Conservation (phyloP, 2,797 vertebrate species). For the Tragopan temminckii region DNA sequence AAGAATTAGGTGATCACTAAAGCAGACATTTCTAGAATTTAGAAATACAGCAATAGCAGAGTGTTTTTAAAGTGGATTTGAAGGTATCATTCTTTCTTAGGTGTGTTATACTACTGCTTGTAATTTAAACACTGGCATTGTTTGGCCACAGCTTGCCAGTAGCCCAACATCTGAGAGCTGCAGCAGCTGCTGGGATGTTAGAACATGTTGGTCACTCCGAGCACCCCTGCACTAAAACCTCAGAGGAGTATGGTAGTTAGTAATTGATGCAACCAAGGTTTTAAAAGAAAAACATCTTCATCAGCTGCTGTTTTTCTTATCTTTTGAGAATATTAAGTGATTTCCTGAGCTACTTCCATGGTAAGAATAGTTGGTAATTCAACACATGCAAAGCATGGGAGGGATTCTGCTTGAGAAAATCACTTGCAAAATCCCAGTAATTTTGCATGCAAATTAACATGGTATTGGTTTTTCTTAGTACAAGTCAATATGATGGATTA, state of each 20-base stretch:
- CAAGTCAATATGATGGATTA: constrained; percentile 42
- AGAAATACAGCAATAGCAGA: background rate
- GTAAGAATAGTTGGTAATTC: constrained; percentile 36
- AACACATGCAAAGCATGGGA: background rate
- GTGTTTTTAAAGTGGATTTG: background rate
- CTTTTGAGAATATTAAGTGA: constrained; percentile 54
- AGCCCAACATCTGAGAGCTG: background rate
- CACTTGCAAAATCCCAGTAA: constrained; percentile 39
- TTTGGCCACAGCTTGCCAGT: background rate
- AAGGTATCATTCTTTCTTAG: background rate
- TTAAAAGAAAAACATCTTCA: constrained; percentile 46
- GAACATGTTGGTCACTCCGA: background rate
- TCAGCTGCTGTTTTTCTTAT: background rate
- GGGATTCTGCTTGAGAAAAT: constrained; percentile 2
- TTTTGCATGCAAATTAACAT: constrained; percentile 10
- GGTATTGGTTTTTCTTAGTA: constrained; percentile 23
- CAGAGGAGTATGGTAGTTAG: background rate
- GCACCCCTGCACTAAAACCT: background rate
- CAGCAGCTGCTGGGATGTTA: constrained; percentile 45
- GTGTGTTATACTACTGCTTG: background rate
- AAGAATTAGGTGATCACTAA: background rate
- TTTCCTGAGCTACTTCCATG: constrained; percentile 49
- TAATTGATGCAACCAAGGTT: constrained; percentile 25
- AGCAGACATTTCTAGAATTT: background rate
- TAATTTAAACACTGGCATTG: background rate